A percentile compares a stretch with the other conserved stretches of the same genome.
Evolutionary conservation across 2,888 invertebrate genomes (phyloP).

Genomic region (Clistopyga incitator): DNA sequence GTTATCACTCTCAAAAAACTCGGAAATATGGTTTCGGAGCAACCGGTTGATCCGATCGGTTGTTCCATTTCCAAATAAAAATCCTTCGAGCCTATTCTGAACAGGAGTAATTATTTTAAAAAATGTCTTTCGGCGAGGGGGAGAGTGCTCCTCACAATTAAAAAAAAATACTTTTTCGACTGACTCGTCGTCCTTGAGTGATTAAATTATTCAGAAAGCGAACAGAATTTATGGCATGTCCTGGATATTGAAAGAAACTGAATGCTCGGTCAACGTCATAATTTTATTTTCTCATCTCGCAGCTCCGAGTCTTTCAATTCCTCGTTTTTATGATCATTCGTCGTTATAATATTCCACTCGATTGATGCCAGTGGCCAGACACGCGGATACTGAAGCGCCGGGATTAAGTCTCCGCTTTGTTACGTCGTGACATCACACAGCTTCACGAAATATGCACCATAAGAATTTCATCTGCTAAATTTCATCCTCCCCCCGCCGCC

Average conservation of each 20-base stretch:
- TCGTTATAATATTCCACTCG: conserved; percentile 43
- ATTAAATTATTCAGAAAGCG: background rate
- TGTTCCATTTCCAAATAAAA: too few relatives aligned
- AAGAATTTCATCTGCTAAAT: conserved; percentile 64
- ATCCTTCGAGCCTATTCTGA: too few relatives aligned
- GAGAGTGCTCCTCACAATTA: too few relatives aligned
- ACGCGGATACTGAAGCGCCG: conserved; percentile 7
- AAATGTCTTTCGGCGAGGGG: too few relatives aligned
- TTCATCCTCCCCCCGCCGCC: conserved; percentile 42
- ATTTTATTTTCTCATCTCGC: background rate
- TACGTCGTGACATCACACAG: conserved; percentile 16
- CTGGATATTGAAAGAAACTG: background rate
- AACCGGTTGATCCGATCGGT: too few relatives aligned
- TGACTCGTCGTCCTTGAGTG: background rate
- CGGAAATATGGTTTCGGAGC: too few relatives aligned
- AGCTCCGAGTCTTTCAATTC: background rate
- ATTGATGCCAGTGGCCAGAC: conserved; percentile 34
- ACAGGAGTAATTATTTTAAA: too few relatives aligned
- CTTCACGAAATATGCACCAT: conserved; percentile 53
- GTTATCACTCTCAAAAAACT: too few relatives aligned
- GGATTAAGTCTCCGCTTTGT: conserved; percentile 29
- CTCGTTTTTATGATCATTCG: conserved; percentile 37
- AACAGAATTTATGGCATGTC: background rate
- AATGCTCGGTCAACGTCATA: background rate
- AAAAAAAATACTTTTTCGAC: too few relatives aligned